These are phyloP conservation scores for Antennarius striatus DNA, from an alignment of 2,113 vertebrate species.

Conservation along the genomic window DNA sequence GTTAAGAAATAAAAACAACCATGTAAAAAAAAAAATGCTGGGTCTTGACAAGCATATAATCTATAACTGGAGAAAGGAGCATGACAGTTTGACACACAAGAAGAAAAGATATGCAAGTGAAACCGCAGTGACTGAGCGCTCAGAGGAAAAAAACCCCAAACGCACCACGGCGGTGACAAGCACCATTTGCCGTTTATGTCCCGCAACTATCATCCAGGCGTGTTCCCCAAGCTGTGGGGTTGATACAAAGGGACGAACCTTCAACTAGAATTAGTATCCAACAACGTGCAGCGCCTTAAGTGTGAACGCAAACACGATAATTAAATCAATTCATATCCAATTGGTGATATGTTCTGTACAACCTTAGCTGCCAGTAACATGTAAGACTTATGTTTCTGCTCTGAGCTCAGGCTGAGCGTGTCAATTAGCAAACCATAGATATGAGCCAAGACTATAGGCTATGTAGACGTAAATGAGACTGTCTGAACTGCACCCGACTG, in stretches of 20 bases:
- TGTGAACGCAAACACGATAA: constrained; percentile 48
- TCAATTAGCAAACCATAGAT: neutral
- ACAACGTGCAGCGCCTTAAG: constrained; percentile 32
- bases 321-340: constrained; percentile 72
- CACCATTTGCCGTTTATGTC: constrained; percentile 5
- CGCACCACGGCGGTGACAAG: constrained; percentile 3
- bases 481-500: constrained; percentile 8
- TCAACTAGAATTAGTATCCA: constrained; percentile 36
- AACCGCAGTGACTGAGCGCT: constrained; percentile 21
- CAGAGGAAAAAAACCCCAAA: neutral
- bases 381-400: neutral
- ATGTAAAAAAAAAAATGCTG: neutral
- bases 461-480: neutral
- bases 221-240: constrained; percentile 21
- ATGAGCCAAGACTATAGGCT: constrained; percentile 18
- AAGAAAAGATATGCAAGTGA: neutral
- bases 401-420: constrained; percentile 4
- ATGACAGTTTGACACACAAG: neutral
- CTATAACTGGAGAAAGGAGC: neutral
- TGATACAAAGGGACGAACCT: constrained; percentile 17
- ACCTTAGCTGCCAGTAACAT: constrained; percentile 10
- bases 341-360: constrained; percentile 50
- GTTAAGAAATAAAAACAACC: neutral
- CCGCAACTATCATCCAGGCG: neutral
- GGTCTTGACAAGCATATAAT: too few relatives aligned